phyloP scores from a whole-genome alignment of 2,113 vertebrate species.

The Nothocercus nigrocapillus region DNA sequence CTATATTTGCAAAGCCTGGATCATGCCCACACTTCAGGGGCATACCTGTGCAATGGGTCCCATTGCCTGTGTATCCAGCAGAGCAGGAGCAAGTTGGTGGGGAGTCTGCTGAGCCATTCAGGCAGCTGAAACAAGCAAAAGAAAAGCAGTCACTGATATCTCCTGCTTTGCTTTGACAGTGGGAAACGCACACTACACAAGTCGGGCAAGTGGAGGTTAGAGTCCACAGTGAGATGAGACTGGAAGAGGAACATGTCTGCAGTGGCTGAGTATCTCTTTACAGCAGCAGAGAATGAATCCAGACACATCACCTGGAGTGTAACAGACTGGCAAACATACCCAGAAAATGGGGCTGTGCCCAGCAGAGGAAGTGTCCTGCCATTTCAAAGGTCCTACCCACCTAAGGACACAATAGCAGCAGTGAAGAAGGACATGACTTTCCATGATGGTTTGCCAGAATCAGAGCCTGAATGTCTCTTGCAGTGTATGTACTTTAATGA shows the following conservation, averaged over 20 bases:
- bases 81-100: constrained; percentile 83
- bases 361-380: background rate
- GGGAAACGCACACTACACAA: background rate
- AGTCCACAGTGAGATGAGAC: background rate
- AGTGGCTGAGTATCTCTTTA: background rate
- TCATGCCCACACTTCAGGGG: background rate
- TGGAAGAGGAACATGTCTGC: background rate
- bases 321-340: background rate
- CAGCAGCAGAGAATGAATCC: background rate
- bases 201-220: background rate
- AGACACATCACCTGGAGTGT: background rate
- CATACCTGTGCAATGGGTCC: constrained; percentile 88
- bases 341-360: background rate
- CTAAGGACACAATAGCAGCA: background rate
- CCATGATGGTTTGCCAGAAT: background rate
- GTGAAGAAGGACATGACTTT: background rate
- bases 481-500: background rate
- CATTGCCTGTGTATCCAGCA: constrained; percentile 90
- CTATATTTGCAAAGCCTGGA: background rate
- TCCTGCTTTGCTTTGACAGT: accelerated
- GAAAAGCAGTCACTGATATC: background rate
- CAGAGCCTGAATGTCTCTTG: background rate
- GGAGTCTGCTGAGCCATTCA: constrained; percentile 73
- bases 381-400: too few species aligned
- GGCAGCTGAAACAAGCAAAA: constrained; percentile 81